Evolutionary conservation across 2,113 vertebrate species (phyloP).

Genomic region (Pseudorectes ferrugineus): DNA sequence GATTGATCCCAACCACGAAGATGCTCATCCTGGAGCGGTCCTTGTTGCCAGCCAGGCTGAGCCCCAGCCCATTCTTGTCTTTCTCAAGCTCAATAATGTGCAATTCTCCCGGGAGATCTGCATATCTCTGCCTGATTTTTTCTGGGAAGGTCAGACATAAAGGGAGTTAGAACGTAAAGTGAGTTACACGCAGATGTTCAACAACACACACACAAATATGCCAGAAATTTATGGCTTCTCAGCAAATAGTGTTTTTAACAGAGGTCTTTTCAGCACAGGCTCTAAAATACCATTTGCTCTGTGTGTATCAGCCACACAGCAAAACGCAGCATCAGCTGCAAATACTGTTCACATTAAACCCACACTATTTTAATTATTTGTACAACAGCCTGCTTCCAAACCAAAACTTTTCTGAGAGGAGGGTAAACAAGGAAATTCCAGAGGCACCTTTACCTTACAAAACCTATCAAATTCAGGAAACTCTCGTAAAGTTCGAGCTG

Average conservation of each 20-base stretch:
- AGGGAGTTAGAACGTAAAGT: not conserved
- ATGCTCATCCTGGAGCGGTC: slow-evolving; percentile 92
- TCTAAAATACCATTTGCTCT: not conserved
- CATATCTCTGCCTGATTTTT: slow-evolving; percentile 91
- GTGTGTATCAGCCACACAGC: not conserved
- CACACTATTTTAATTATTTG: not conserved
- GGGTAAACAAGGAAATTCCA: not conserved
- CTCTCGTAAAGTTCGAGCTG: not conserved
- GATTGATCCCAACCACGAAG: slow-evolving; percentile 91
- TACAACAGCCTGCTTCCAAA: not conserved
- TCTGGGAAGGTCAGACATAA: slow-evolving; percentile 65
- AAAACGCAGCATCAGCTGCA: not conserved
- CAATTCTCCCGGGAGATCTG: slow-evolving; percentile 87
- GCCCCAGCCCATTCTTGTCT: slow-evolving; percentile 89
- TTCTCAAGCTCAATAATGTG: slow-evolving; percentile 95
- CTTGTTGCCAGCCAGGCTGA: slow-evolving; percentile 94
- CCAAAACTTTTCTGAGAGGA: not conserved
- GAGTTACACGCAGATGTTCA: not conserved
- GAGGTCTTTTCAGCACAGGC: not conserved
- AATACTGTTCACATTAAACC: not conserved
- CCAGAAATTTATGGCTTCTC: not conserved
- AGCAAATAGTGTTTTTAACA: not conserved
- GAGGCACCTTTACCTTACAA: not conserved
- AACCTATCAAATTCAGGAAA: slow-evolving; percentile 7
- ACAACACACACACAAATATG: not conserved